Evolutionary conservation across 2,888 invertebrate genomes (phyloP).

Genomic region (Drosophila merina): DNA sequence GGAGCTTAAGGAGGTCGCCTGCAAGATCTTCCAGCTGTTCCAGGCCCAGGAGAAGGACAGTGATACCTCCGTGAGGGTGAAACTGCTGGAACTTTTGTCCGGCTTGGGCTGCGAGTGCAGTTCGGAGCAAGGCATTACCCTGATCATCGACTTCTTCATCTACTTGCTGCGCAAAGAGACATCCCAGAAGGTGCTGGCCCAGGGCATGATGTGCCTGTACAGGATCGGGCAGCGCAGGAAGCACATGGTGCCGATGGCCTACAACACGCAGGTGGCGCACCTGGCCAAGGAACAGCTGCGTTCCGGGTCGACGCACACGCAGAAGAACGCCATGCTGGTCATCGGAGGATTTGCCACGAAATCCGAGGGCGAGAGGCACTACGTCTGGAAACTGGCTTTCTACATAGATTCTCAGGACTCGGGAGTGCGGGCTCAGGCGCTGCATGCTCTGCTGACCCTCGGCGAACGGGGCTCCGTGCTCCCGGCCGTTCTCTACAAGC

Average conservation of each 20-base stretch:
- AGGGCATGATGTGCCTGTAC: conserved; percentile 82
- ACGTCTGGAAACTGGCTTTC: conserved; percentile 90
- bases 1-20: conserved; percentile 77
- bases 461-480: conserved; percentile 92
- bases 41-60: conserved; percentile 79
- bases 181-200: conserved; percentile 83
- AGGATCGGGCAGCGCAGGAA: conserved; percentile 79
- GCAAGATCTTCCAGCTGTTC: conserved; percentile 77
- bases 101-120: conserved; percentile 78
- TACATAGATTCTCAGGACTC: conserved; percentile 95
- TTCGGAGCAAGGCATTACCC: conserved; percentile 74
- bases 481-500: conserved; percentile 87
- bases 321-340: conserved; percentile 82
- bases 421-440: conserved; percentile 94
- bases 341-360: conserved; percentile 82
- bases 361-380: conserved; percentile 86
- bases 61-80: conserved; percentile 80
- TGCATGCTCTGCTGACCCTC: conserved; percentile 92
- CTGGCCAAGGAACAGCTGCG: conserved; percentile 81
- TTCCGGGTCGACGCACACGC: conserved; percentile 82
- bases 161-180: conserved; percentile 80
- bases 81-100: conserved; percentile 78
- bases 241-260: conserved; percentile 73
- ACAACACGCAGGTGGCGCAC: conserved; percentile 81
- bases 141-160: conserved; percentile 82